phyloP scores from a whole-genome alignment of 2,797 vertebrate genomes.

The Morus bassanus region DNA sequence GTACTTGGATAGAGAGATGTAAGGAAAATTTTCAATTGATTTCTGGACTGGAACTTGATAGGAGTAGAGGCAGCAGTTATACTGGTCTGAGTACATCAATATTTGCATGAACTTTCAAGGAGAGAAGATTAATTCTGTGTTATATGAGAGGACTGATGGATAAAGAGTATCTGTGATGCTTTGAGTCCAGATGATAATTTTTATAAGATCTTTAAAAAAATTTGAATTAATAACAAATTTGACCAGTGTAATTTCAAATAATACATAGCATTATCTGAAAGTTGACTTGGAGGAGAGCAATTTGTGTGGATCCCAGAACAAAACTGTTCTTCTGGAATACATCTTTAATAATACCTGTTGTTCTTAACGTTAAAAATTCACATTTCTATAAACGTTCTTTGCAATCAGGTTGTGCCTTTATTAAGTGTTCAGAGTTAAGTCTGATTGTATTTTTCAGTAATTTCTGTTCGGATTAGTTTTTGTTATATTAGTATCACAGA shows the following conservation, averaged over 20 bases:
- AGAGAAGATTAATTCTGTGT: neutral
- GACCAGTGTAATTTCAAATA: neutral
- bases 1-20: neutral
- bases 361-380: neutral
- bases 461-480: neutral
- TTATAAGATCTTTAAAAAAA: neutral
- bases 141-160: neutral
- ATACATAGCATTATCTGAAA: neutral
- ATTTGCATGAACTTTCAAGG: neutral
- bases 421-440: neutral
- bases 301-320: neutral
- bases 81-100: neutral
- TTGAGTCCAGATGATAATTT: neutral
- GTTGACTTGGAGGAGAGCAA: neutral
- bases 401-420: neutral
- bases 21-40: neutral
- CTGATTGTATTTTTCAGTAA: neutral
- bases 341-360: neutral
- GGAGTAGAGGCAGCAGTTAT: neutral
- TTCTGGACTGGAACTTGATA: neutral
- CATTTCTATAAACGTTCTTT: neutral
- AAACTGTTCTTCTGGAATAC: neutral
- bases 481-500: neutral
- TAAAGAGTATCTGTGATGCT: neutral
- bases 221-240: neutral